These are phyloP conservation scores for Cephus runcator DNA, from an alignment of 2,888 invertebrate species.

Conservation along the genomic window DNA sequence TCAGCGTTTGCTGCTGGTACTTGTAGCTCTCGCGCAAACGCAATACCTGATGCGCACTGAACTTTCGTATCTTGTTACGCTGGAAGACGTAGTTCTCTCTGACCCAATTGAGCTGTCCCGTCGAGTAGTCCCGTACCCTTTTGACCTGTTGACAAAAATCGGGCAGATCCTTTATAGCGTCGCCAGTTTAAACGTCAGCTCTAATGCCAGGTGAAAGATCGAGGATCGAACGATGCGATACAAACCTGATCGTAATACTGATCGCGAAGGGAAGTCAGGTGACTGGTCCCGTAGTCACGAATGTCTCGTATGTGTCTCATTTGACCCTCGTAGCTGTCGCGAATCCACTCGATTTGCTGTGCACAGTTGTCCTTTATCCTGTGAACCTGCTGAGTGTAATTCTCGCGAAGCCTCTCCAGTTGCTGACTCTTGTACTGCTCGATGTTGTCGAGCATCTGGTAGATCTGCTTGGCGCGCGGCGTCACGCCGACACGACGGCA, in stretches of 20 bases:
- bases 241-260: conserved; percentile 92
- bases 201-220: background rate
- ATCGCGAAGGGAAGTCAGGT: conserved; percentile 85
- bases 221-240: conserved; percentile 16
- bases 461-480: conserved; percentile 85
- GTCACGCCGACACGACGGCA: conserved; percentile 77
- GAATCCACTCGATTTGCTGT: conserved; percentile 94
- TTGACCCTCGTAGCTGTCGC: conserved; percentile 90
- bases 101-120: conserved; percentile 91
- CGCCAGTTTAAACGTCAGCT: background rate
- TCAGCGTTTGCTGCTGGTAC: conserved; percentile 93
- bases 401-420: conserved; percentile 87
- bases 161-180: background rate
- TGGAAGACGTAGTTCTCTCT: conserved; percentile 96
- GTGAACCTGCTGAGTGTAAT: conserved; percentile 92
- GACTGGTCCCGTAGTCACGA: conserved; percentile 90
- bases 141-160: conserved; percentile 74
- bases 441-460: conserved; percentile 89
- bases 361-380: conserved; percentile 93
- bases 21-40: conserved; percentile 93
- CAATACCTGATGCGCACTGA: conserved; percentile 91
- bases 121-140: conserved; percentile 91
- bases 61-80: conserved; percentile 92
- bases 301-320: conserved; percentile 88
- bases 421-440: conserved; percentile 91